Base-by-base conservation (phyloP, 2,113 vertebrate genomes). In the Desmodus rotundus region DNA sequence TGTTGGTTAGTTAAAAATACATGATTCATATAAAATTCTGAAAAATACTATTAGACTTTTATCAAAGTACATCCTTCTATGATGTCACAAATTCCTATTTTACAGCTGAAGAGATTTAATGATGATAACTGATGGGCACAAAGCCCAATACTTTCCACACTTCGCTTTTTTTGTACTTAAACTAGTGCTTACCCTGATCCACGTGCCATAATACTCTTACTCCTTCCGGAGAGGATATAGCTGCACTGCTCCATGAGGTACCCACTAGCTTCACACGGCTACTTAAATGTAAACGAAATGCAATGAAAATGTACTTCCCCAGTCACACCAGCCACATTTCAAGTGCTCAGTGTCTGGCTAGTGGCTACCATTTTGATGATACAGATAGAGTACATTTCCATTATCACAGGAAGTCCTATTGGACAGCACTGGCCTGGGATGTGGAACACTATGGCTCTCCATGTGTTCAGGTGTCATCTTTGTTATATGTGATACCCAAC, bases 31-130 rank as follows among this genome's bases (percentile, higher is more conserved):
- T 5, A 77, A 58, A 94, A 93, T 81, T 67, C 56, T 91, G 67
- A 86, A 95, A 94, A 85, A 72, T 61, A 52, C 12, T 76, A 33
- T 24, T n/a, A 90, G n/a, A 65, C 14, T 89, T 96, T 93, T 78
- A n/a, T 50, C 68, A 14, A 94, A 93, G 54, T 72, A 15, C 10
- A 54, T 68, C 28, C 17, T 88, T 87, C 73, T 94, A 38, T 14
- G 80, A 58, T 88, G 28, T 78, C 68, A 87, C 43, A 92, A 38
- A 85, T 70, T 91, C 45, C 43, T 36, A 8, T 54, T 77, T 91
- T 86, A 86, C 2, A 89, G 86, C 22, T n/a, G 28, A 82, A 80
- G 83, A 87, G 19, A 95, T 94, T 73, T 68, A 58, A 77, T 68
- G 72, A 56, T 78, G 85, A 92, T 77, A 50, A 43, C 65, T 28